These are phyloP conservation scores for Hephaestus fuliginosus DNA, from an alignment of 2,797 vertebrate species.

Conservation along the genomic window DNA sequence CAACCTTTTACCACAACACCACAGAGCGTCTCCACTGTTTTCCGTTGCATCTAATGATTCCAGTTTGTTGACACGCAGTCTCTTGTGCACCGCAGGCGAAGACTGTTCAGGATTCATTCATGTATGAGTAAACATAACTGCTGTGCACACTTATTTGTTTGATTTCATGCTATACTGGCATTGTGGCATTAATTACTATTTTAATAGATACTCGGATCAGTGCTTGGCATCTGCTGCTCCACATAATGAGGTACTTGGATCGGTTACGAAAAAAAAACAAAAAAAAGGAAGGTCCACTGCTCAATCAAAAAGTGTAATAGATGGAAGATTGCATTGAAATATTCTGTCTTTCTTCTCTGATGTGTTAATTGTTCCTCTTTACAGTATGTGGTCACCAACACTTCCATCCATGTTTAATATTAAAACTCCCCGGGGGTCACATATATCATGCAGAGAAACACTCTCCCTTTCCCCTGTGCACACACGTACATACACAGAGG, in stretches of 20 bases:
- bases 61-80: conserved; percentile 6
- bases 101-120: conserved; percentile 2
- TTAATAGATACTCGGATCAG: conserved; percentile 22
- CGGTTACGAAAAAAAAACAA: conserved; percentile 6
- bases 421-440: not conserved
- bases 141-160: conserved; percentile 16
- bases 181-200: conserved; percentile 47
- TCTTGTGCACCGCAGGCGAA: conserved; percentile 5
- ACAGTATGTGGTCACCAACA: conserved; percentile 3
- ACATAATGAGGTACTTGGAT: conserved; percentile 25
- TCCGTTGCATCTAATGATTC: conserved; percentile 16
- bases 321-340: not conserved
- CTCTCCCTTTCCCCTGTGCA: conserved; percentile 1
- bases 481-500: conserved; percentile 2
- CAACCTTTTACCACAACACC: conserved; percentile 9
- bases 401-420: conserved; percentile 42
- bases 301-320: not conserved
- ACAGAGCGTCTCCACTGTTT: not conserved
- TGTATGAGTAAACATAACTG: conserved; percentile 29
- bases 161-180: conserved; percentile 30
- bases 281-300: not conserved
- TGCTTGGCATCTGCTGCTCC: conserved; percentile 35
- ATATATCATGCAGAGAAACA: conserved; percentile 12
- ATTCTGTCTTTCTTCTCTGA: conserved; percentile 1
- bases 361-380: conserved; percentile 1